phyloP scores from a whole-genome alignment of 2,797 vertebrate species.

The Dendrocincla tyrannina region DNA sequence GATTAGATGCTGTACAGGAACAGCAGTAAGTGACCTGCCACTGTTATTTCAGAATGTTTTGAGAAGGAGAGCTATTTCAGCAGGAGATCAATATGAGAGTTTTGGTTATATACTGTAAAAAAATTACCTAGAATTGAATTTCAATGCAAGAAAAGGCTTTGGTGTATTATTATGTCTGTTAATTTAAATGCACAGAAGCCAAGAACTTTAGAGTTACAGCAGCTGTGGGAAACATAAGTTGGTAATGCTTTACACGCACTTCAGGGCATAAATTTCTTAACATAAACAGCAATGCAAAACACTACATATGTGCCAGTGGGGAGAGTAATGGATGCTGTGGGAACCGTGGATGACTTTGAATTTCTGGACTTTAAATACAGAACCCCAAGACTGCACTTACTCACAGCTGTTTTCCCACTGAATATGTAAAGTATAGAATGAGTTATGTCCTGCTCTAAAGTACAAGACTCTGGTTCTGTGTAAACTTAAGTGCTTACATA shows the following conservation, averaged over 20 bases:
- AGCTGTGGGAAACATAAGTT: conserved; percentile 31
- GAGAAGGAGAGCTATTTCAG: not conserved
- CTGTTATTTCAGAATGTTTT: not conserved
- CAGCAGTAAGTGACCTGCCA: not conserved
- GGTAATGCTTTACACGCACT: conserved; percentile 7
- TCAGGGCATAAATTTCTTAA: conserved; percentile 50
- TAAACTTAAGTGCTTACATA: not conserved
- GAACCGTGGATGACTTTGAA: conserved; percentile 42
- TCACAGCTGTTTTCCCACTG: conserved; percentile 2
- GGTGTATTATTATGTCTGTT: not conserved
- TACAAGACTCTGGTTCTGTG: not conserved
- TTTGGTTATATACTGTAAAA: not conserved
- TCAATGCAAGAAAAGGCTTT: not conserved
- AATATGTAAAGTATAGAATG: not conserved
- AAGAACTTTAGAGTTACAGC: conserved; percentile 27
- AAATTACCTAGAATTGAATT: conserved; percentile 6
- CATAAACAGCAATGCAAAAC: conserved; percentile 13
- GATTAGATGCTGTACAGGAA: not conserved
- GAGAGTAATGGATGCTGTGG: conserved; percentile 52
- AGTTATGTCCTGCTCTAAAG: not conserved
- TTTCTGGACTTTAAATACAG: conserved; percentile 49
- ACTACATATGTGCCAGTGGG: not conserved
- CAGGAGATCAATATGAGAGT: not conserved
- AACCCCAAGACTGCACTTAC: conserved; percentile 16
- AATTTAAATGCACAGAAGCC: conserved; percentile 15